phyloP scores from a whole-genome alignment of 2,113 vertebrate species.

The Hystrix cristata region DNA sequence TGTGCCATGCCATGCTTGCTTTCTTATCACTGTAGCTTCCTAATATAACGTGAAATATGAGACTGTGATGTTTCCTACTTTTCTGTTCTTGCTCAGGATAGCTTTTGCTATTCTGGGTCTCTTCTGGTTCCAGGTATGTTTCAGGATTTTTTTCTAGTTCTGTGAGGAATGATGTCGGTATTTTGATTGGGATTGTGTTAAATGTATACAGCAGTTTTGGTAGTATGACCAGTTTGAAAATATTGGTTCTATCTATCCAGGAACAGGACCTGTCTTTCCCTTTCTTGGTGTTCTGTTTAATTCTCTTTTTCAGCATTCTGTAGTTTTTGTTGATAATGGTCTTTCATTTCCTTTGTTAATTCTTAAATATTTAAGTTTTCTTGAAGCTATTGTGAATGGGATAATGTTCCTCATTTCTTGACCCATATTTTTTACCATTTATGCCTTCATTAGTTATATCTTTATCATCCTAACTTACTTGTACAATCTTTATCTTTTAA shows the following conservation, averaged over 20 bases:
- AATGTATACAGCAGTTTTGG: background rate
- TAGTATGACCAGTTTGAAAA: background rate
- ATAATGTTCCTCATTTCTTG: background rate
- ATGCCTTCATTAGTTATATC: background rate
- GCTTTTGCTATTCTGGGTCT: background rate
- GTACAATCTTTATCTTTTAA: background rate
- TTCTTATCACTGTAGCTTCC: background rate
- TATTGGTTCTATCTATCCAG: background rate
- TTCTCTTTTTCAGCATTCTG: background rate
- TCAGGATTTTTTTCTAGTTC: background rate
- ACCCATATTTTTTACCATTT: background rate
- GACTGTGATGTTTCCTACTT: background rate
- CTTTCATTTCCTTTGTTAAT: background rate
- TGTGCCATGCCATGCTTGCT: background rate
- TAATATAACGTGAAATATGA: background rate
- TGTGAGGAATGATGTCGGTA: background rate
- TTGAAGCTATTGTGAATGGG: background rate
- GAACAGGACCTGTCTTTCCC: background rate
- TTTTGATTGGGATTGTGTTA: background rate
- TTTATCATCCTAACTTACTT: background rate
- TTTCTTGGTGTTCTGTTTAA: background rate
- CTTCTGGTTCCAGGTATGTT: background rate
- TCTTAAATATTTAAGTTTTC: background rate
- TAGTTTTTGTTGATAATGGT: too few species aligned
- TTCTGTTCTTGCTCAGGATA: background rate